These are phyloP conservation scores for Antechinus flavipes DNA, from an alignment of 2,113 vertebrate genomes.

Conservation along the genomic window DNA sequence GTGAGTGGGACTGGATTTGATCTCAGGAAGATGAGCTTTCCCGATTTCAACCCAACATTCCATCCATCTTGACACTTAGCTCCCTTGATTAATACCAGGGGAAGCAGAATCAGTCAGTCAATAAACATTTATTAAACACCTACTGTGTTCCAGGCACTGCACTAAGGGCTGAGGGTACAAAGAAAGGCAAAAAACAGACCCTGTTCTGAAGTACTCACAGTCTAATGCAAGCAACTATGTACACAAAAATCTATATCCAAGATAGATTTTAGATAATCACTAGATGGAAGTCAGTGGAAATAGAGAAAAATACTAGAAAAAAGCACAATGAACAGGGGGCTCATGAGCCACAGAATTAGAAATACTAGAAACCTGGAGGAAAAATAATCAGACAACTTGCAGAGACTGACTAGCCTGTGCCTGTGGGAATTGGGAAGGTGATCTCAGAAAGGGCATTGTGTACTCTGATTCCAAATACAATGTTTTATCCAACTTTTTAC, in stretches of 20 bases:
- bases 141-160: not conserved
- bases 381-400: not conserved
- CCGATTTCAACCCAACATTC: not conserved
- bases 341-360: not conserved
- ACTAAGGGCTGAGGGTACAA: not conserved
- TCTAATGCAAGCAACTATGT: not conserved
- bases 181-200: not conserved
- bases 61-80: not conserved
- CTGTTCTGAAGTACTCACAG: not conserved
- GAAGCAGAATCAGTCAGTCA: not conserved
- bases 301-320: not conserved
- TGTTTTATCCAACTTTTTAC: not conserved
- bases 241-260: not conserved
- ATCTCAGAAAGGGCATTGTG: not conserved
- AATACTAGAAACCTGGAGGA: not conserved
- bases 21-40: not conserved
- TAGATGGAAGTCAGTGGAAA: not conserved
- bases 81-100: not conserved
- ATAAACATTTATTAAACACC: not conserved
- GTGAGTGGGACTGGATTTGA: not conserved
- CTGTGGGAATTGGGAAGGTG: not conserved
- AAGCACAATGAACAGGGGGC: not conserved
- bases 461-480: not conserved
- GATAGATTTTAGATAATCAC: not conserved
- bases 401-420: not conserved